Evolutionary conservation across 2,113 vertebrate species (phyloP).

Genomic region (Datnioides undecimradiatus): DNA sequence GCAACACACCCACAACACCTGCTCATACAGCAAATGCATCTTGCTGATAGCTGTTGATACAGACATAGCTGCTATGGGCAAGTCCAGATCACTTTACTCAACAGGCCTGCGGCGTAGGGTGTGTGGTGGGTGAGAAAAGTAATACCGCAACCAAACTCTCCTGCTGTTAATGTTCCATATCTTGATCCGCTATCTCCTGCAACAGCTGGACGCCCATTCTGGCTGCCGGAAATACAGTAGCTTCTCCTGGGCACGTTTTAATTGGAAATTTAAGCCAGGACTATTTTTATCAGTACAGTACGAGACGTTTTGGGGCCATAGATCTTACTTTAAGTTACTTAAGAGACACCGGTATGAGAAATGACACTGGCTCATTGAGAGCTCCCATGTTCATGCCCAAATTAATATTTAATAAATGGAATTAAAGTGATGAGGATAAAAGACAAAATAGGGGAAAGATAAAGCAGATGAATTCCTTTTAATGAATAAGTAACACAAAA

Average conservation of each 20-base stretch:
- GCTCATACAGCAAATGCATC: slow-evolving; percentile 74
- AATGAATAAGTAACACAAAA: neutral
- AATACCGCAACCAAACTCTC: slow-evolving; percentile 61
- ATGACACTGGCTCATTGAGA: neutral
- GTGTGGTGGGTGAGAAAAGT: slow-evolving; percentile 74
- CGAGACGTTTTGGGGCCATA: neutral
- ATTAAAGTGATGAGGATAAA: neutral
- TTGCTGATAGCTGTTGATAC: slow-evolving; percentile 65
- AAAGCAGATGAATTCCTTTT: neutral
- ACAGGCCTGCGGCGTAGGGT: slow-evolving; percentile 59
- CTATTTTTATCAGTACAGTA: slow-evolving; percentile 44
- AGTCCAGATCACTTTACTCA: slow-evolving; percentile 82
- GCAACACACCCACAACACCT: slow-evolving; percentile 57
- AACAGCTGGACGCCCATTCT: slow-evolving; percentile 75
- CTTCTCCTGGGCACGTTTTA: slow-evolving; percentile 54
- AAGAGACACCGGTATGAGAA: neutral
- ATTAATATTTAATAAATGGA: neutral
- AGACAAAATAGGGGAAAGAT: neutral
- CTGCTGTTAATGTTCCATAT: slow-evolving; percentile 69
- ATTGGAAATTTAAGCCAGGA: slow-evolving; percentile 54
- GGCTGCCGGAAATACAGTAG: slow-evolving; percentile 63
- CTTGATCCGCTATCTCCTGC: slow-evolving; percentile 56
- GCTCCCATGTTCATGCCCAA: neutral
- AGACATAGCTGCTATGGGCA: slow-evolving; percentile 80
- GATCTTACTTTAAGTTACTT: neutral